Base-by-base conservation (phyloP, 2,113 vertebrate species). In the Camelus dromedarius region DNA sequence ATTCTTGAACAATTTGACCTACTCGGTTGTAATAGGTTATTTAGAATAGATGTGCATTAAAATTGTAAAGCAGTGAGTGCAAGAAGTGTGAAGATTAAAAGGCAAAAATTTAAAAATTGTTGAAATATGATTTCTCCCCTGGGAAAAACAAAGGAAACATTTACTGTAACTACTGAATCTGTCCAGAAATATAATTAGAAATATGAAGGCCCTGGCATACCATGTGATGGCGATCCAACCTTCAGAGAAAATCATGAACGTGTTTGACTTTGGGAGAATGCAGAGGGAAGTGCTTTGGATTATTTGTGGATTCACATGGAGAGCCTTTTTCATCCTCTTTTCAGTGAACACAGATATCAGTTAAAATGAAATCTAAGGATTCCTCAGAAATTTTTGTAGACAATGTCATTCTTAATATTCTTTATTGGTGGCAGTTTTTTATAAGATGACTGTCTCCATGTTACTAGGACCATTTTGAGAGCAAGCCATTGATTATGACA, bases 81-180 rank as follows among this genome's bases (percentile, higher is more conserved):
- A 81, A 80, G 8, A 66, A 50, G 32, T 58, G 19, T 93, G 50
- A 95, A 79, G 35, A 73, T 69, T 73, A 96, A 91, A 95, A 96
- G 69, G 62, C 24, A 88, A 92, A 42, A 6, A 35, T 73, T 93
- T 70, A 89, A 81, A 92, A 77, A 18, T 64, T 1, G 0, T 75
- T 95, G 12, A 85, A 94, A 32, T 48, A 79, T 46, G 19, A 96
- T 62, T 0, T 50, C 60, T 84, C 77, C 50, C 30, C 35, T 82
- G 18, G 4, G 93, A 95, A 88, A 93, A 89, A 80, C 15, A 93
- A 85, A 90, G 52, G 10, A 80, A 73, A 84, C 15, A 69, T 67
- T 76, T 84, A 54, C 16, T 66, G 0, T 79, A 83, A 75, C 10
- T 81, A 46, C 20, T 81, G 20, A 69, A 67, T 76, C 5, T 91